Evolutionary conservation across 2,797 vertebrate species (phyloP), one percentile per base, ranked within the genome.

Genomic region (Acanthurus lineatus): DNA sequence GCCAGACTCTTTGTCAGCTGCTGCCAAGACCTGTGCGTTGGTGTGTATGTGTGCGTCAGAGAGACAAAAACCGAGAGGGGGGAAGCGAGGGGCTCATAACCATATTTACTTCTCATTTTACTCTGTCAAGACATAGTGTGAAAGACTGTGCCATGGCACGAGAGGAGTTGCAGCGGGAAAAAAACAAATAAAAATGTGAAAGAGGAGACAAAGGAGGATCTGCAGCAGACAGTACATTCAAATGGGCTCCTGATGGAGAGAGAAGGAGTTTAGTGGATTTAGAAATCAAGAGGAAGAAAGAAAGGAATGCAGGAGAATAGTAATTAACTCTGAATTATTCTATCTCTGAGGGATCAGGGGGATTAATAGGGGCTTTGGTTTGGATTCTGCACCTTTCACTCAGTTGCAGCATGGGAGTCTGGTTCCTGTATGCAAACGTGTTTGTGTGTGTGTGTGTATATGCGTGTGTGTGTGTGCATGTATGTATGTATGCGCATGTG

Each of bases 271-370:
- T 77, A 84, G 60, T 86, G 88, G 90, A 89, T 91, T 92, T 90
- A 82, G 62, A 82, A 88, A 86, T 83, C 56, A 83, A 71, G 77
- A 56, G 69, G 69, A 81, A 83, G 69, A 83, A 84, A 74, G 53
- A n/a, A 77, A 32, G 83, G 77, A 90, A 91, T 86, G 87, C 65
- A 16, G 75, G 77, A 86, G 88, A 89, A 88, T 90, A 76, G 79
- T 91, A 93, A 93, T 94, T 91, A 93, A 90, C 74, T 90, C 86
- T 85, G 88, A 92, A 91, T 92, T 92, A 86, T 92, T 91, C 86
- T 89, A 90, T 92, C 91, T 91, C 65, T 12, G 66, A 77, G 82
- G 93, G 87, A 90, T 93, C 84, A 73, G 73, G 45, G 61, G 90
- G 92, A 94, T 94, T 94, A 93, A 86, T 89, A 57, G 19, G 35